phyloP scores from a whole-genome alignment of 2,888 invertebrate genomes.

The Lasioglossum morio region DNA sequence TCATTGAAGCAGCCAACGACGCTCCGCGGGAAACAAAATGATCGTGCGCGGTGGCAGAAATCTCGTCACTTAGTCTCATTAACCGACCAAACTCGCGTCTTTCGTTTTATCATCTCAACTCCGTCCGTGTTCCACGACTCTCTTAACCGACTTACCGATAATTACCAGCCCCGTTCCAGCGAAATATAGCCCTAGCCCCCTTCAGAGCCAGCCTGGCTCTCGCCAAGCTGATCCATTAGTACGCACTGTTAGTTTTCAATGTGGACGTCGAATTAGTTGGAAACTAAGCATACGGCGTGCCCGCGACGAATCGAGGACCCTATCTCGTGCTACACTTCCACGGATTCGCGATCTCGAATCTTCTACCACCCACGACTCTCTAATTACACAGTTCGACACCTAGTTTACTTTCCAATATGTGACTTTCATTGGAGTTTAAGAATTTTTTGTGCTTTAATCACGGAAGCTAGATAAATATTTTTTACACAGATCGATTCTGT shows the following conservation, averaged over 20 bases:
- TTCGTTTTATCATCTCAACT: constrained; percentile 45
- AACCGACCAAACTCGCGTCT: constrained; percentile 55
- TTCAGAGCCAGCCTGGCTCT: constrained; percentile 30
- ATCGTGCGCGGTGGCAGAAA: not conserved
- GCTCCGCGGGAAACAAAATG: constrained; percentile 12
- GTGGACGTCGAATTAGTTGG: constrained; percentile 12
- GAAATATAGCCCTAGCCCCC: constrained; percentile 25
- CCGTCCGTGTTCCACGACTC: constrained; percentile 29
- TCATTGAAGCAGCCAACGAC: constrained; percentile 17
- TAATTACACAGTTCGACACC: not conserved
- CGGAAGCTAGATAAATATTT: not conserved
- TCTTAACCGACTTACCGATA: constrained; percentile 60
- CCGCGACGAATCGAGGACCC: constrained; percentile 42
- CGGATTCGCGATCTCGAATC: constrained; percentile 21
- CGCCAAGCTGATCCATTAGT: constrained; percentile 21
- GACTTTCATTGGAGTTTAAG: not conserved
- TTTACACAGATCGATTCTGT: not conserved
- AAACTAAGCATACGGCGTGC: not conserved
- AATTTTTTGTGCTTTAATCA: not conserved
- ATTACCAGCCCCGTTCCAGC: constrained; percentile 53
- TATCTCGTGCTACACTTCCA: constrained; percentile 46
- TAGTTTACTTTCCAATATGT: not conserved
- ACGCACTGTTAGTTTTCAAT: constrained; percentile 64
- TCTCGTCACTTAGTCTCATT: constrained; percentile 42
- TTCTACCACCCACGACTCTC: constrained; percentile 47